Evolutionary conservation across 1,140 invertebrate species (phyloP), one percentile per base, ranked within the genome.

Genomic region (Sinella curviseta): DNA sequence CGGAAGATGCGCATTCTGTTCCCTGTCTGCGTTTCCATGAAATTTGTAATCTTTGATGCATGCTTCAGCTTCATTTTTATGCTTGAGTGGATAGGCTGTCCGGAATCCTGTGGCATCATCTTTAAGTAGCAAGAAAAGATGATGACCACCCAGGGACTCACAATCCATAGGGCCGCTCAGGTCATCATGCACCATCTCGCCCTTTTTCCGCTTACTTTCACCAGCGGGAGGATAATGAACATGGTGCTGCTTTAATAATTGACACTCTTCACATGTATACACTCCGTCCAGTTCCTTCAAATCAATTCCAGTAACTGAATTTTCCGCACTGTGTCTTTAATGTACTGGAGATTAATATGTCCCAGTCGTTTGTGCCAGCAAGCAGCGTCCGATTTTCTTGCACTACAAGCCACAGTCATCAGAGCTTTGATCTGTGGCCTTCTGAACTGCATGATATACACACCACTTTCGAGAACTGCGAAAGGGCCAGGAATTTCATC

Each of bases 1-100:
- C 86, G 82, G 0, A 90, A 70, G 0, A 35, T 74, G 79, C 87
- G 86, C 1, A 88, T 79, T 78, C 78, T 85, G 39, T 85, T 82
- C 55, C 82, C 82, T 35, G 85, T 86, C 60, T 86, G 81, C 65
- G 70, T 84, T 60, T 88, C 82, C 0, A 82, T 82, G 20, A 75
- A 24, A 28, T 36, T 54, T 30, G 28, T 8, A 36, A 14, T 3
- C 39, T 2, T 31, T 75, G 28, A 24, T 48, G 17, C 3, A 36
- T 2, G 1, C 74, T 24, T 31, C 28, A 20, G 74, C 17, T 31
- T 31, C 34, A n/a, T 2, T 30, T 30, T 75, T 75, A 3, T 16
- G 3, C 26, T 75, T 75, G 1, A 24, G 36, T 14, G 39, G 39
- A 20, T 39, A 75, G 1, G 24, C 74, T 26, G 16, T 16, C n/a